Percentiles rank a stretch among this genome's conserved stretches.
These are phyloP conservation scores for Athene cunicularia DNA, from an alignment of 2,113 vertebrate genomes.

Conservation along the genomic window DNA sequence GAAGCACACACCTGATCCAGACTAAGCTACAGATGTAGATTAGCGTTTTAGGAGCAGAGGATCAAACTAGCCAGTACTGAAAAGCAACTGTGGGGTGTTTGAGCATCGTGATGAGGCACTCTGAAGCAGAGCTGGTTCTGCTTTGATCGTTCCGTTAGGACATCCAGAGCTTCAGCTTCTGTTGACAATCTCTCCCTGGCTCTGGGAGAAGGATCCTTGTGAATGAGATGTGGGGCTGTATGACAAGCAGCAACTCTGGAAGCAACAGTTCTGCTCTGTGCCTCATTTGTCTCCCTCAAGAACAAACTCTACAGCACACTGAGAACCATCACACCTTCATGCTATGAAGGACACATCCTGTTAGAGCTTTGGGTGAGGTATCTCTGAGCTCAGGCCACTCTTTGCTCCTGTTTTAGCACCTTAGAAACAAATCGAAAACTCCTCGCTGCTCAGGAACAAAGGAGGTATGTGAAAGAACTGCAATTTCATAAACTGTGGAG, in stretches of 20 bases:
- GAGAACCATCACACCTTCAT: neutral
- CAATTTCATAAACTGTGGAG: slow-evolving; percentile 5
- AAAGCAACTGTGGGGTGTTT: neutral
- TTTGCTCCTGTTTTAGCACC: neutral
- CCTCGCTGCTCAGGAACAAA: slow-evolving; percentile 19
- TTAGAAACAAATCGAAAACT: neutral
- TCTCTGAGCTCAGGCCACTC: neutral
- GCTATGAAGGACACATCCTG: neutral
- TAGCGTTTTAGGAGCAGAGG: neutral
- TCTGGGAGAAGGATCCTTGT: neutral
- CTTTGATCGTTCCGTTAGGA: neutral
- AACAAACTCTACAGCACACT: neutral
- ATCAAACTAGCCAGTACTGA: neutral
- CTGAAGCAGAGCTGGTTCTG: neutral
- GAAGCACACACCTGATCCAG: neutral
- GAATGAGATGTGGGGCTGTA: neutral
- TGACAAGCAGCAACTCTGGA: neutral
- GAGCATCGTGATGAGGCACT: neutral
- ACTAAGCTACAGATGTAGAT: neutral
- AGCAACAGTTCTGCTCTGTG: neutral
- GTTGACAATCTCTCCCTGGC: neutral
- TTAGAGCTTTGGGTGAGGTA: neutral
- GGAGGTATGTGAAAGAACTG: neutral
- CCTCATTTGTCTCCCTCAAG: neutral
- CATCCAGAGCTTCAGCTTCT: neutral